Evolutionary conservation across 2,797 vertebrate species (phyloP).

Genomic region (Melanotaenia boesemani): DNA sequence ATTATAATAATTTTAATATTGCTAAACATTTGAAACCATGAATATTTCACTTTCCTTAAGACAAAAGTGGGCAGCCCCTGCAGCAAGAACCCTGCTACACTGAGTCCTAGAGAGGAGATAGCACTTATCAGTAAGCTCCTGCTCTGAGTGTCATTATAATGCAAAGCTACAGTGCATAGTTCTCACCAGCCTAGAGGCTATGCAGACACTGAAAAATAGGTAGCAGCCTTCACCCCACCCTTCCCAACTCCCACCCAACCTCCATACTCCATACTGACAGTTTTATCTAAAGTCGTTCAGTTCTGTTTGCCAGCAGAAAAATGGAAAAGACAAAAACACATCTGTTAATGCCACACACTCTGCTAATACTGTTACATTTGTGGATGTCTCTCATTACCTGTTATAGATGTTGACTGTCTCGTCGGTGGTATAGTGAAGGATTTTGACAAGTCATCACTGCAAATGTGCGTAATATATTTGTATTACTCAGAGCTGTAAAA

Average conservation of each 20-base stretch:
- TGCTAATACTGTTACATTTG: neutral
- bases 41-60: neutral
- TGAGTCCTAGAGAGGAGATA: constrained; percentile 51
- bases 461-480: neutral
- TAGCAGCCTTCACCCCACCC: constrained; percentile 16
- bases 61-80: neutral
- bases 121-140: constrained; percentile 59
- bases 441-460: neutral
- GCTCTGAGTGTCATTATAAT: constrained; percentile 63
- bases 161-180: constrained; percentile 36
- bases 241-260: neutral
- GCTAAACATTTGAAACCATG: constrained; percentile 7
- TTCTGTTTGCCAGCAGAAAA: constrained; percentile 18
- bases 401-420: neutral
- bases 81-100: constrained; percentile 14
- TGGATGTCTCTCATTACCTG: neutral
- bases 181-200: constrained; percentile 45
- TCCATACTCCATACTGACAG: constrained; percentile 8
- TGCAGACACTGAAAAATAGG: constrained; percentile 66
- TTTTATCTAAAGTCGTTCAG: constrained; percentile 43
- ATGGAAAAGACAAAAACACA: constrained; percentile 44
- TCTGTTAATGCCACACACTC: neutral
- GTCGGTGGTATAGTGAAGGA: no score
- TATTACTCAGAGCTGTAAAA: neutral
- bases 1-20: neutral